Base-by-base conservation (phyloP, 1,140 invertebrate genomes). In the Melipona quadrifasciata region DNA sequence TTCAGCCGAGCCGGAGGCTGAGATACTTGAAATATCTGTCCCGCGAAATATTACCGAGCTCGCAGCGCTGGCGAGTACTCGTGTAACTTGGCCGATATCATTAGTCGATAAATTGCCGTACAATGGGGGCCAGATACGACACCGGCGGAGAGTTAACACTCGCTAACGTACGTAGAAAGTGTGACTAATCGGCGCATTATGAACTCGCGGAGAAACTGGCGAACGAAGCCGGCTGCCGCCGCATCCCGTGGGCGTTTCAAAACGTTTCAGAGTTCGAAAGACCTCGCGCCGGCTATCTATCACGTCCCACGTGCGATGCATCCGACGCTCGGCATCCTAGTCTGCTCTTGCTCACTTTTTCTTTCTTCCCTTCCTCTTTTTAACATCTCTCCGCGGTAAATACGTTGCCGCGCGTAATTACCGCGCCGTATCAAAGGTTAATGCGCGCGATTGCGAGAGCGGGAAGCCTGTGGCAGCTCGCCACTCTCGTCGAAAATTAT, bases 381-480 rank as follows among this genome's bases (percentile, higher is more conserved):
- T n/a, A 4, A 34, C 24, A 39, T 39, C 58, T 24, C 31, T 8
- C 6, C 19, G 6, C 31, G 17, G n/a, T 64, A 55, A 79, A 61
- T 79, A 72, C 65, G 65, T 64, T 53, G 55, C 53, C 75, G 39
- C 39, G 47, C 65, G 65, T 84, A 84, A 84, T 84, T 78, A 83
- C 64, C 74, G 81, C 27, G 72, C 11, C 64, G 73, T 70, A 82
- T 82, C 71, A 65, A 75, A 82, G 80, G 80, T 75, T 82, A 82
- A 67, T 55, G 47, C 51, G 31, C 58, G 47, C 64, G 76, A 78
- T 76, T 67, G 47, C 64, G 64, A 78, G 64, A 71, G 5, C 67
- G 61, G 58, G 47, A 71, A 57, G 78, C 55, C 24, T 47, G 67
- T 61, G 21, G 24, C 21, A 34, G 72, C n/a, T 55, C 6, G 31